phyloP scores from a whole-genome alignment of 2,888 invertebrate genomes.

The Lithophane semibrunnea region DNA sequence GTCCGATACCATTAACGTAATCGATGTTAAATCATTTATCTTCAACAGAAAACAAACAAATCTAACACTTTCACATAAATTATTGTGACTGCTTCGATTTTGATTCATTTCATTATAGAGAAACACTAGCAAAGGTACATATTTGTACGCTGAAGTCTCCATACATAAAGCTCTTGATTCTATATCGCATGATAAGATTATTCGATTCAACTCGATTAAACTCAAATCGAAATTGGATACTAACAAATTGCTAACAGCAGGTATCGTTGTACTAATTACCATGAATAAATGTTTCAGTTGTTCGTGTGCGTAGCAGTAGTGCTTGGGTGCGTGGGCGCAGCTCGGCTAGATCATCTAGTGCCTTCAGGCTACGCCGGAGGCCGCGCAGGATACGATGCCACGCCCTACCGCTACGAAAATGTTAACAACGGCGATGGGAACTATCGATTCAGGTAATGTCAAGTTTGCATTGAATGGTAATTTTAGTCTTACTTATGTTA shows the following conservation, averaged over 20 bases:
- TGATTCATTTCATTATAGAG: background rate
- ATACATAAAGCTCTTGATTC: background rate
- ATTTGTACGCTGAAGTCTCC: background rate
- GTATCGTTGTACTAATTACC: background rate
- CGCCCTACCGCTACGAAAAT: conserved; percentile 90
- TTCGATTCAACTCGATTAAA: background rate
- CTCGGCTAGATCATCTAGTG: conserved; percentile 82
- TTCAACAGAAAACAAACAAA: background rate
- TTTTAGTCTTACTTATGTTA: background rate
- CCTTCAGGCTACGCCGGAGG: conserved; percentile 77
- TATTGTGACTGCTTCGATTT: background rate
- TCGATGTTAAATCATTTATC: background rate
- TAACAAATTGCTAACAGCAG: conserved; percentile 3
- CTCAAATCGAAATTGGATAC: background rate
- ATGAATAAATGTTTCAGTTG: conserved; percentile 72
- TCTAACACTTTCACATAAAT: background rate
- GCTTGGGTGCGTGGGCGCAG: conserved; percentile 74
- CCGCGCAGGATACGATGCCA: conserved; percentile 74
- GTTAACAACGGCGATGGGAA: conserved; percentile 92
- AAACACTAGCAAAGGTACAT: background rate
- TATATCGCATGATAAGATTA: background rate
- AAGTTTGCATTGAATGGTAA: conserved; percentile 79
- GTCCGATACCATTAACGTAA: background rate
- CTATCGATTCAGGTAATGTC: conserved; percentile 91
- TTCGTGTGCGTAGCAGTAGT: conserved; percentile 71